Evolutionary conservation across 2,888 invertebrate genomes (phyloP).

Genomic region (Sepioteuthis lessoniana): DNA sequence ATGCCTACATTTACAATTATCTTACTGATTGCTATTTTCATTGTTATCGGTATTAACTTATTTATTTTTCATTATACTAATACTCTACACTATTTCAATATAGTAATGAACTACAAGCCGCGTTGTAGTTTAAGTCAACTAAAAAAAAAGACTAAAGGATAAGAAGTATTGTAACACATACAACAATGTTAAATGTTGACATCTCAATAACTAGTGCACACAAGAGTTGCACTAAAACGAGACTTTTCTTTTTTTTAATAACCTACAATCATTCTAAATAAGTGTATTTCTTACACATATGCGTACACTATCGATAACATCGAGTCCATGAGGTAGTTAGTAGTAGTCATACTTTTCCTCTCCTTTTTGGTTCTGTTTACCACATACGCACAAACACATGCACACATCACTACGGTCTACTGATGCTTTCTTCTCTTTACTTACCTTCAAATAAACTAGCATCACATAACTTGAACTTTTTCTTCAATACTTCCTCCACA

Average conservation of each 20-base stretch:
- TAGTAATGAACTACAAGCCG: background rate
- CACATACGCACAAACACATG: background rate
- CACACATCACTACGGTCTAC: background rate
- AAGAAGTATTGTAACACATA: no score
- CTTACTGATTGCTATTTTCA: background rate
- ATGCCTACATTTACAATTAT: background rate
- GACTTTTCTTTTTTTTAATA: background rate
- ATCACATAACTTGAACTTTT: slow-evolving; percentile 45
- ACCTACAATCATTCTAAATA: background rate
- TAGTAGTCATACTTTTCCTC: background rate
- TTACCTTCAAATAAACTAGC: slow-evolving; percentile 42
- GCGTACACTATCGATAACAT: background rate
- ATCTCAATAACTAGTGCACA: no score
- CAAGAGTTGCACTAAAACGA: no score
- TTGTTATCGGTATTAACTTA: background rate
- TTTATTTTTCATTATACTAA: background rate
- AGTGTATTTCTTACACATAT: background rate
- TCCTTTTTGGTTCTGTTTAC: background rate
- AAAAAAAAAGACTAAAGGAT: background rate
- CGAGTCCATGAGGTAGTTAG: background rate
- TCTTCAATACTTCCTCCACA: slow-evolving; percentile 46
- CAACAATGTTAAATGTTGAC: background rate
- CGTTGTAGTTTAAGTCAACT: background rate
- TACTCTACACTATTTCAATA: no score
- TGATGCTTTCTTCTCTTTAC: background rate